Evolutionary conservation across 2,888 invertebrate genomes (phyloP).

Genomic region (Epistrophella euchroma): DNA sequence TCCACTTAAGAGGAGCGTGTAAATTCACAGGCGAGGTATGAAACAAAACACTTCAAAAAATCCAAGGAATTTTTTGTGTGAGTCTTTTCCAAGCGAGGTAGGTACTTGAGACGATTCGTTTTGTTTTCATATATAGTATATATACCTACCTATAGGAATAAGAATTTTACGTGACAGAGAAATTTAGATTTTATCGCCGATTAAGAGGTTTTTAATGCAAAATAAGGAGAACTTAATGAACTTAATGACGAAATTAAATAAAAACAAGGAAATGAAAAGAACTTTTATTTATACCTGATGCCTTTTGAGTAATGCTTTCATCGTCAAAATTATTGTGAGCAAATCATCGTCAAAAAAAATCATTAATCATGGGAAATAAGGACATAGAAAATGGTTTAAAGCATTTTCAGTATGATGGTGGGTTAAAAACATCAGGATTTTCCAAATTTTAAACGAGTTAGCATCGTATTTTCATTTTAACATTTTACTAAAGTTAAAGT

Average conservation of each 20-base stretch:
- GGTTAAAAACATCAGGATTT: too few relatives aligned
- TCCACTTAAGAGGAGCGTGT: slow-evolving; percentile 78
- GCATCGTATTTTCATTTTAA: too few relatives aligned
- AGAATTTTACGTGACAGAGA: slow-evolving; percentile 2
- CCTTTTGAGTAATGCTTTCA: neutral
- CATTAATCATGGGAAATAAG: too few relatives aligned
- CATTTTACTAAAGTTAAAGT: too few relatives aligned
- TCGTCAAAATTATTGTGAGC: too few relatives aligned
- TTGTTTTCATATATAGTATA: neutral
- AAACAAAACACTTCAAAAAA: slow-evolving; percentile 82
- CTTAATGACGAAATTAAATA: slow-evolving; percentile 59
- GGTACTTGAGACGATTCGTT: slow-evolving; percentile 62
- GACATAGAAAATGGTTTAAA: too few relatives aligned
- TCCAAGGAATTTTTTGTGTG: slow-evolving; percentile 18
- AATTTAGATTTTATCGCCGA: slow-evolving; percentile 64
- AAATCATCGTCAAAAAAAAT: too few relatives aligned
- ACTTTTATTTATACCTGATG: slow-evolving; percentile 13
- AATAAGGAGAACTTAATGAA: slow-evolving; percentile 59
- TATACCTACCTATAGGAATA: neutral
- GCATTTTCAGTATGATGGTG: too few relatives aligned
- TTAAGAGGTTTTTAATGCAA: slow-evolving; percentile 45
- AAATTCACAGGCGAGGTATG: slow-evolving; percentile 84
- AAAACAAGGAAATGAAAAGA: slow-evolving; percentile 51
- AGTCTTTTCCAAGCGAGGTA: neutral
- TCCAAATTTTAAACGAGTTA: too few relatives aligned